Conservation (phyloP, 1,140 invertebrate genomes). For the Gonioctena quinquepunctata region DNA sequence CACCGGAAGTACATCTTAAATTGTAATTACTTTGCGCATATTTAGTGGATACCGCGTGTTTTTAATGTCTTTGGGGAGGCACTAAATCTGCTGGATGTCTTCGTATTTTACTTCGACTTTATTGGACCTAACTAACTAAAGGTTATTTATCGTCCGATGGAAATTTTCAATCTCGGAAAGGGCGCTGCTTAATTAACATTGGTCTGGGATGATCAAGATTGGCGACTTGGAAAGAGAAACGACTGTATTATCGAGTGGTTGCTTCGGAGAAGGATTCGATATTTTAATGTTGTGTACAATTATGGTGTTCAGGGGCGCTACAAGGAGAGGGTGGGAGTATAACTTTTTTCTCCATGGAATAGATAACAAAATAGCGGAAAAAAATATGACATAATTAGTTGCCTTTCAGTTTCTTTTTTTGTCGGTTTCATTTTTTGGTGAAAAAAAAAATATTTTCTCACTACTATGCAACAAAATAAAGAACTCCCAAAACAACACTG, state of each 20-base stretch:
- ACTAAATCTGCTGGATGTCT: slow-evolving; percentile 46
- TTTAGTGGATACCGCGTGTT: slow-evolving; percentile 49
- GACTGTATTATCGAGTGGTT: not conserved
- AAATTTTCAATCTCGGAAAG: not conserved
- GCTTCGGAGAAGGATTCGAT: not conserved
- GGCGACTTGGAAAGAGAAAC: not conserved
- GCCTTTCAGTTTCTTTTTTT: too few relatives aligned
- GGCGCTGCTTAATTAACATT: not conserved
- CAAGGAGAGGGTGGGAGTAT: too few relatives aligned
- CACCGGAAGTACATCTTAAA: slow-evolving; percentile 48
- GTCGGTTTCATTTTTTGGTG: too few relatives aligned
- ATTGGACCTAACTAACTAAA: slow-evolving; percentile 26
- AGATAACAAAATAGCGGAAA: too few relatives aligned
- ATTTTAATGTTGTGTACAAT: not conserved
- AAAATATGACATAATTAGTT: too few relatives aligned
- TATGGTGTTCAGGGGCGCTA: too few relatives aligned
- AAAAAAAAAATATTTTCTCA: too few relatives aligned
- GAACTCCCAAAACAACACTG: too few relatives aligned
- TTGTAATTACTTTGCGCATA: slow-evolving; percentile 51
- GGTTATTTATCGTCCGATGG: not conserved
- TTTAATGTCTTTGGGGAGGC: slow-evolving; percentile 44
- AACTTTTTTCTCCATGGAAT: not conserved
- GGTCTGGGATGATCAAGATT: too few relatives aligned
- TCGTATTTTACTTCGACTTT: slow-evolving; percentile 43
- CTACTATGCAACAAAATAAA: too few relatives aligned